Evolutionary conservation across 2,888 invertebrate genomes (phyloP), one percentile per base, ranked within the genome.

Genomic region (Hypomecis atomaria): DNA sequence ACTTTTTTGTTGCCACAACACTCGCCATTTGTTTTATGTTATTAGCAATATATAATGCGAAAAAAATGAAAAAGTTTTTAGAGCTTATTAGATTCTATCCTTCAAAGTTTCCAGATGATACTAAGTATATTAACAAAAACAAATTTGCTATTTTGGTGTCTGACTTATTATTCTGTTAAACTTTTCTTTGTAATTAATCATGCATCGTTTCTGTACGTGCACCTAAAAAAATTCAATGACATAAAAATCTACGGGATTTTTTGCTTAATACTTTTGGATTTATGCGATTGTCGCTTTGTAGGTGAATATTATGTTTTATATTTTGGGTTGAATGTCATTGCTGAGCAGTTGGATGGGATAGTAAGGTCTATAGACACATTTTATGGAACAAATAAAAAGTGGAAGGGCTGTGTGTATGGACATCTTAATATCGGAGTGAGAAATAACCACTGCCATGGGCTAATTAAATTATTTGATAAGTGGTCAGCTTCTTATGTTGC

Each of bases 401-500:
- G 8, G 11, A 11, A 37, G 1, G 2, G 13, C 0, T 10, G 3
- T 40, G 2, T 10, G 9, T 3, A 10, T 52, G 23, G 40, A 40
- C 52, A 6, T 38, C 58, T 34, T 5, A 48, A 7, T n/a, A 42
- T 36, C 10, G 49, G 8, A 11, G 8, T 23, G 4, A 13, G 34
- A 13, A 44, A 44, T 49, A 13, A 38, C n/a, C 8, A 23, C 10
- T 59, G 45, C 38, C 44, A 33, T 8, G n/a, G 37, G 1, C 11
- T 38, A 38, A 10, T 33, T 0, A n/a, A 5, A 38, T 40, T 40
- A 40, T 38, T 53, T 33, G 40, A 59, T 34, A 53, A 52, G 23
- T 59, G 59, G 45, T 11, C 52, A 33, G 45, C 45, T n/a, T 9
- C 53, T 33, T 59, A 59, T 34, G 53, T 40, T n/a, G 34, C 40